Evolutionary conservation across 1,140 invertebrate genomes (phyloP).

Genomic region (Drosophila ficusphila): DNA sequence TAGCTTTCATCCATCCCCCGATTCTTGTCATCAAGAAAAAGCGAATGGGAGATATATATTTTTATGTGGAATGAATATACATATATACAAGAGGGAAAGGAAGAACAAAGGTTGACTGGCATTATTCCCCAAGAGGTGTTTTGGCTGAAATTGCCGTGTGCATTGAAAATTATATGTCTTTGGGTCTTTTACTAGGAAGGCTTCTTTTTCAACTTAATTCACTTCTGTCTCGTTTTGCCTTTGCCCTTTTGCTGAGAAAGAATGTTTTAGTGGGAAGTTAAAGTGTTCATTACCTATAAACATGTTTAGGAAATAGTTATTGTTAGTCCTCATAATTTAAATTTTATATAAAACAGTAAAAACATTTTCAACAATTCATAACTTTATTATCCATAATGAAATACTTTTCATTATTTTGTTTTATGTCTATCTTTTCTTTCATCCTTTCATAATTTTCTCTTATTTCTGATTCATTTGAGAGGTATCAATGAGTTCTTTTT

Average conservation of each 20-base stretch:
- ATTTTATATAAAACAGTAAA: too few species aligned
- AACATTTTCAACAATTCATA: too few species aligned
- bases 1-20: constrained; percentile 8
- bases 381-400: too few species aligned
- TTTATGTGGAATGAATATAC: too few species aligned
- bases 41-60: constrained; percentile 1
- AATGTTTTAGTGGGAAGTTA: background rate
- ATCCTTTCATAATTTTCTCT: too few species aligned
- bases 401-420: too few species aligned
- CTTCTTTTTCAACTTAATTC: background rate
- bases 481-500: constrained; percentile 13
- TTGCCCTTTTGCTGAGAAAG: background rate
- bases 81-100: background rate
- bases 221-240: background rate
- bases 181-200: constrained; percentile 21
- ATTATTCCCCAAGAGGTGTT: constrained; percentile 46
- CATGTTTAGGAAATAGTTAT: too few species aligned
- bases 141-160: constrained; percentile 43
- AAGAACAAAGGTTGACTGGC: constrained; percentile 15
- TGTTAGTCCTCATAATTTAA: too few species aligned
- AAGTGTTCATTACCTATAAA: too few species aligned
- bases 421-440: too few species aligned
- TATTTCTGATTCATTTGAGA: background rate
- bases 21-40: constrained; percentile 15
- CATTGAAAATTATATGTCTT: constrained; percentile 54